These are phyloP conservation scores for Balaenoptera acutorostrata DNA, from an alignment of 2,113 vertebrate genomes.

Conservation along the genomic window DNA sequence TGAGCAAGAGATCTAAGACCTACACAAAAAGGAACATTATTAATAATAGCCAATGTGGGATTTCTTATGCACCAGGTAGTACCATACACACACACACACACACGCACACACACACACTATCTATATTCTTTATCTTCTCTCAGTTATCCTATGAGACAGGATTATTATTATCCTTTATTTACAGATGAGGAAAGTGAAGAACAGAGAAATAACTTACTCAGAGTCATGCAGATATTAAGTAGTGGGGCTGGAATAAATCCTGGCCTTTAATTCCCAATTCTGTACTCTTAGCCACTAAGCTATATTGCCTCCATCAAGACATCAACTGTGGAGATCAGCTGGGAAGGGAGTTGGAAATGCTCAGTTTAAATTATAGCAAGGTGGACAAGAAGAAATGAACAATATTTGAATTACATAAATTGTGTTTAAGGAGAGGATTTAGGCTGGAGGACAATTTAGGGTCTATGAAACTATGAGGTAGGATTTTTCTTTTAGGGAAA, in stretches of 20 bases:
- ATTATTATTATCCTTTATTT: not conserved
- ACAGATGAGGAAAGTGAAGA: slow-evolving; percentile 4
- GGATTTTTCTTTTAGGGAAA: slow-evolving; percentile 13
- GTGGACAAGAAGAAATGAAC: not conserved
- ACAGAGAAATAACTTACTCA: not conserved
- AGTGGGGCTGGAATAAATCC: not conserved
- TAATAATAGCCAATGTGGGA: not conserved
- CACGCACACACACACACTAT: no score
- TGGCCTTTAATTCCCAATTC: not conserved
- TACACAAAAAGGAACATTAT: not conserved
- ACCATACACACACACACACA: not conserved
- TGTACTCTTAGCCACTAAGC: not conserved
- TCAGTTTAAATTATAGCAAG: not conserved
- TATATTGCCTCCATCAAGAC: not conserved
- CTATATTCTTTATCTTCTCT: not conserved
- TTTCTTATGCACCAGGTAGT: not conserved
- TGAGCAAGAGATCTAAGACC: not conserved
- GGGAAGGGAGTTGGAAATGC: not conserved
- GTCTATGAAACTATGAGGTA: slow-evolving; percentile 1
- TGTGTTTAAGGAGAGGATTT: not conserved
- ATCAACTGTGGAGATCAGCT: not conserved
- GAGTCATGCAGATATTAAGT: not conserved
- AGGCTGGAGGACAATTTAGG: not conserved
- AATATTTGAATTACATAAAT: not conserved
- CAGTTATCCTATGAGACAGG: not conserved